These are phyloP conservation scores for Crocuta crocuta DNA, from an alignment of 2,113 vertebrate species.

Conservation along the genomic window DNA sequence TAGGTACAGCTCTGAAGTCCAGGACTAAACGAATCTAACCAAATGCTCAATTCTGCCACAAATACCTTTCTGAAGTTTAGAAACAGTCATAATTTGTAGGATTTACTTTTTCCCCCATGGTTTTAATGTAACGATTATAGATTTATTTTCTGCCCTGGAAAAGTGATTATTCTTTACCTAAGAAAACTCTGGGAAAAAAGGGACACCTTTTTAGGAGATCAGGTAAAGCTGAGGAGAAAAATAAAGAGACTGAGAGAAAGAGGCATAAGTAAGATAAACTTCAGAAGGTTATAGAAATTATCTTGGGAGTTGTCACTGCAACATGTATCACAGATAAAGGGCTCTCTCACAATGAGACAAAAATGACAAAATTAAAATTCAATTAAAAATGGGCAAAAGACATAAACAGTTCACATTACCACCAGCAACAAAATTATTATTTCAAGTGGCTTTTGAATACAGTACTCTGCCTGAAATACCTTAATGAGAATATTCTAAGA, in stretches of 20 bases:
- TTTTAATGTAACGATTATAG: neutral
- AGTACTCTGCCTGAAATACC: neutral
- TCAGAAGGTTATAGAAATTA: neutral
- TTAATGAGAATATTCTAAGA: neutral
- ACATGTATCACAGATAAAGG: neutral
- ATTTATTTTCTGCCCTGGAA: neutral
- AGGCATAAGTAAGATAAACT: neutral
- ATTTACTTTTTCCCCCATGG: neutral
- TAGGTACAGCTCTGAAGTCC: neutral
- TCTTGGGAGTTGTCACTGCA: neutral
- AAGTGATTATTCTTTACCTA: neutral
- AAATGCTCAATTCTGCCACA: neutral
- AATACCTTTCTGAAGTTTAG: neutral
- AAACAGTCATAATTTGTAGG: neutral
- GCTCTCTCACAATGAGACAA: neutral
- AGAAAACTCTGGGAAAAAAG: neutral
- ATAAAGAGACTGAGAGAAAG: neutral
- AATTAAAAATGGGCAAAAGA: neutral
- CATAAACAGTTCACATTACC: neutral
- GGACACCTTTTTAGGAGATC: neutral
- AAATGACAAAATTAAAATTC: neutral
- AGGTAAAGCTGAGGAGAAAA: neutral
- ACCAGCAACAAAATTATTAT: neutral
- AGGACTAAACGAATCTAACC: neutral
- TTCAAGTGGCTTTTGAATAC: neutral